phyloP scores from a whole-genome alignment of 1,140 invertebrate genomes.

The Leptonema lineaticorne region DNA sequence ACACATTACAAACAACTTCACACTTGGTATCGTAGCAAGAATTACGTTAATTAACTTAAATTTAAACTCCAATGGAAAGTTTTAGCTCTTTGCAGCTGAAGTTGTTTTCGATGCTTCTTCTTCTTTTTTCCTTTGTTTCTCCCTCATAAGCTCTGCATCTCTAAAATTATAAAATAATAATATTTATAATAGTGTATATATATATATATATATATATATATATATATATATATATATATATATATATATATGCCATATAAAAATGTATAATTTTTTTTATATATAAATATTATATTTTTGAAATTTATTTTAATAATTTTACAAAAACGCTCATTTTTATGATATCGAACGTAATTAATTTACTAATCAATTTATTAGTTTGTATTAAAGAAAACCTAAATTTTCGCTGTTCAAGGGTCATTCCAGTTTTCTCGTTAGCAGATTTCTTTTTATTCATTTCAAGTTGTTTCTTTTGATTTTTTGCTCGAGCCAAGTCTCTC shows the following conservation, averaged over 20 bases:
- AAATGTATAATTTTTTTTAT: no score
- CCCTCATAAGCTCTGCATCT: conserved; percentile 79
- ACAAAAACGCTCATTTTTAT: no score
- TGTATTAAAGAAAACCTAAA: no score
- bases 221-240: no score
- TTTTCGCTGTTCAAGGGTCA: conserved; percentile 76
- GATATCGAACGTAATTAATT: no score
- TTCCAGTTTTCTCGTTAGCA: conserved; percentile 66
- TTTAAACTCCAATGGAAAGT: not conserved
- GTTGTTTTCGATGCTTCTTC: conserved; percentile 51
- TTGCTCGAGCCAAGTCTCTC: conserved; percentile 79
- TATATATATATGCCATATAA: no score
- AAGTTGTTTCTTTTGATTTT: conserved; percentile 76
- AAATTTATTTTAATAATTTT: no score
- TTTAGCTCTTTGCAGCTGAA: conserved; percentile 62
- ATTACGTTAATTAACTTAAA: not conserved
- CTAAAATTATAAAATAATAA: conserved; percentile 53
- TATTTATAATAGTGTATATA: no score
- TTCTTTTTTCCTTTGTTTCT: conserved; percentile 73
- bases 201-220: no score
- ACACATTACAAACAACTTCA: conserved; percentile 15
- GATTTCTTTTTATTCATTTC: conserved; percentile 68
- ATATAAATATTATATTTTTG: no score
- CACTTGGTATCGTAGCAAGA: not conserved
- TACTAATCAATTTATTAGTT: no score